Conservation (phyloP, 2,888 invertebrate genomes). For the Craniophora ligustri region DNA sequence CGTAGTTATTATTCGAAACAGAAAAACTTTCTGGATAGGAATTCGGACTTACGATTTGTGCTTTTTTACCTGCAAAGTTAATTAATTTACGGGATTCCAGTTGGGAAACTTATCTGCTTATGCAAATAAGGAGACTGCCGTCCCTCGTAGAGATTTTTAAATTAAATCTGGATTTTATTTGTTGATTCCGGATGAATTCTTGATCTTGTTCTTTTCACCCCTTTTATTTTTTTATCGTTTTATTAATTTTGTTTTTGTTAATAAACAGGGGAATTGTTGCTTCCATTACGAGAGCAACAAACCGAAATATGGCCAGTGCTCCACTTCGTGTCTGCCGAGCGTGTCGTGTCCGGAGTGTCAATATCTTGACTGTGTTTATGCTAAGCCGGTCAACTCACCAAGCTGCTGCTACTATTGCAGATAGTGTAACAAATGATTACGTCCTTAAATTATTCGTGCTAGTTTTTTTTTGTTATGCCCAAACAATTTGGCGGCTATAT, state of each 20-base stretch:
- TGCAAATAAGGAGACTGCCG: constrained; percentile 72
- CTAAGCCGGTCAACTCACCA: constrained; percentile 44
- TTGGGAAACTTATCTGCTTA: constrained; percentile 77
- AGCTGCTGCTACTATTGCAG: constrained; percentile 62
- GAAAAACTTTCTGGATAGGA: constrained; percentile 72
- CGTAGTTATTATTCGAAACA: constrained; percentile 75
- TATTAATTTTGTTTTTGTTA: constrained; percentile 50
- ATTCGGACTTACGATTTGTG: constrained; percentile 70
- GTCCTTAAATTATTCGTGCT: constrained; percentile 44
- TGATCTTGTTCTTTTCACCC: constrained; percentile 17
- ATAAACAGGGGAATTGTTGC: constrained; percentile 76
- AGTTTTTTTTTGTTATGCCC: constrained; percentile 45
- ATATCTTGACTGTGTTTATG: constrained; percentile 61
- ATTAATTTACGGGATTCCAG: constrained; percentile 79
- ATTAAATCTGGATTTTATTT: constrained; percentile 40
- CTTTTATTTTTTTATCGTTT: constrained; percentile 28
- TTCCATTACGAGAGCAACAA: constrained; percentile 74
- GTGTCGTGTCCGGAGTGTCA: constrained; percentile 52
- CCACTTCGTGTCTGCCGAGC: constrained; percentile 28
- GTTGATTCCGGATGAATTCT: constrained; percentile 28
- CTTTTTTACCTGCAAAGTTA: constrained; percentile 80
- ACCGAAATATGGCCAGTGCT: constrained; percentile 37
- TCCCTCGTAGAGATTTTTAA: constrained; percentile 52
- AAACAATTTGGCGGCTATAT: constrained; percentile 71
- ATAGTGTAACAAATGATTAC: constrained; percentile 25